A percentile compares a stretch with the other conserved stretches of the same genome.
Conservation (phyloP, 2,888 invertebrate genomes). For the Xestia ashworthii region DNA sequence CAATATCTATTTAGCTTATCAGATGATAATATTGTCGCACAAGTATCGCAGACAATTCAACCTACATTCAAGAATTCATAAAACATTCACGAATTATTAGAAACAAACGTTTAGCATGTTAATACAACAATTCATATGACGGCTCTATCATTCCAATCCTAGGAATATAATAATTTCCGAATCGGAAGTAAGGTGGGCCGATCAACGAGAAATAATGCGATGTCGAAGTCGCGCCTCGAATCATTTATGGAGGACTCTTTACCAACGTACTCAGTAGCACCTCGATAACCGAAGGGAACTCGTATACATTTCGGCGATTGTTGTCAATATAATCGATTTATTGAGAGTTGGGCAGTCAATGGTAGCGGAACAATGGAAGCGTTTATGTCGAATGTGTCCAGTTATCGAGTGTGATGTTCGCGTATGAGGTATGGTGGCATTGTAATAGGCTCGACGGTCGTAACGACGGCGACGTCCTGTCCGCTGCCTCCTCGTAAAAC, state of each 20-base stretch:
- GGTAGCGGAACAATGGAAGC: conserved; percentile 80
- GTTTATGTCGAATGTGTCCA: conserved; percentile 73
- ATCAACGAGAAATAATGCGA: conserved; percentile 88
- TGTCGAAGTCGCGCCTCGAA: conserved; percentile 88
- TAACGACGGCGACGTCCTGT: conserved; percentile 91
- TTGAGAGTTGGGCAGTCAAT: conserved; percentile 78
- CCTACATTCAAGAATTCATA: conserved; percentile 79
- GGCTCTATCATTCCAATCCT: conserved; percentile 83
- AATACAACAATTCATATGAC: conserved; percentile 81
- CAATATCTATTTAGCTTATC: conserved; percentile 49
- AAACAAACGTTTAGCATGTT: conserved; percentile 81
- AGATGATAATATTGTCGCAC: conserved; percentile 56
- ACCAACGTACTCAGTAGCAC: conserved; percentile 68
- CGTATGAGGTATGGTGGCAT: conserved; percentile 87
- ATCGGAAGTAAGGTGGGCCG: conserved; percentile 89
- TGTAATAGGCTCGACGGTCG: conserved; percentile 89
- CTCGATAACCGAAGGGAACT: conserved; percentile 52
- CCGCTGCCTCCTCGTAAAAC: conserved; percentile 89
- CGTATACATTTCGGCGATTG: conserved; percentile 80
- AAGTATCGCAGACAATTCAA: conserved; percentile 72
- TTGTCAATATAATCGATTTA: conserved; percentile 71
- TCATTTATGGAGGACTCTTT: conserved; percentile 84
- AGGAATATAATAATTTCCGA: conserved; percentile 89
- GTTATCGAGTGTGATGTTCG: conserved; percentile 80
- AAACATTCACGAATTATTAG: conserved; percentile 80